Conservation (phyloP, 2,888 invertebrate species). For the Rutpela maculata region DNA sequence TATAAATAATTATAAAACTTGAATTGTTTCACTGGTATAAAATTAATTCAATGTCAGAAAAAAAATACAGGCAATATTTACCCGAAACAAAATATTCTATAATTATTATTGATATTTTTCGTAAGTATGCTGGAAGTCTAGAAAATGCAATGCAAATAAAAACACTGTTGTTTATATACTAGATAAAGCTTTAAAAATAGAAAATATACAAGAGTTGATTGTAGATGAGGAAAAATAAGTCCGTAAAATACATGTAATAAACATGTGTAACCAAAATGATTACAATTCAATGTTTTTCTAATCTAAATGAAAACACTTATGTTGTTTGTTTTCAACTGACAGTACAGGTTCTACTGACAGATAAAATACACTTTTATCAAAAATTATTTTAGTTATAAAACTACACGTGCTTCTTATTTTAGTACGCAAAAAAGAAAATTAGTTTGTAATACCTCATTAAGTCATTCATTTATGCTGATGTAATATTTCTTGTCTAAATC, state of each 20-base stretch:
- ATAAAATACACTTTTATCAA: not conserved
- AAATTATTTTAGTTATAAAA: not conserved
- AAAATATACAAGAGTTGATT: not conserved
- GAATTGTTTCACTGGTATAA: too few species aligned
- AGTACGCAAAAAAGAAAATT: not conserved
- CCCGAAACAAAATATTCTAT: too few species aligned
- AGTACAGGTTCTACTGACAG: not conserved
- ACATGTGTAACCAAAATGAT: not conserved
- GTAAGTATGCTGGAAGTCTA: not conserved
- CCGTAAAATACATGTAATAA: not conserved
- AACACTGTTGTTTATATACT: not conserved
- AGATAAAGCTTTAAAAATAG: not conserved
- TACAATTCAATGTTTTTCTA: not conserved
- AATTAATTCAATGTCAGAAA: too few species aligned
- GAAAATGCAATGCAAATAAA: not conserved
- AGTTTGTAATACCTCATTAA: conserved; percentile 13
- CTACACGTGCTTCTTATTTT: not conserved
- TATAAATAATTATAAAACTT: too few species aligned
- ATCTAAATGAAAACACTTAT: not conserved
- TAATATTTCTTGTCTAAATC: conserved; percentile 36
- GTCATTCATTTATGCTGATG: conserved; percentile 33
- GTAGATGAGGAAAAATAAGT: not conserved
- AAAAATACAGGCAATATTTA: too few species aligned
- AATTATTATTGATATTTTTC: too few species aligned
- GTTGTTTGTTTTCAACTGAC: not conserved